phyloP scores from a whole-genome alignment of 2,797 vertebrate genomes.

The Ataeniobius toweri region DNA sequence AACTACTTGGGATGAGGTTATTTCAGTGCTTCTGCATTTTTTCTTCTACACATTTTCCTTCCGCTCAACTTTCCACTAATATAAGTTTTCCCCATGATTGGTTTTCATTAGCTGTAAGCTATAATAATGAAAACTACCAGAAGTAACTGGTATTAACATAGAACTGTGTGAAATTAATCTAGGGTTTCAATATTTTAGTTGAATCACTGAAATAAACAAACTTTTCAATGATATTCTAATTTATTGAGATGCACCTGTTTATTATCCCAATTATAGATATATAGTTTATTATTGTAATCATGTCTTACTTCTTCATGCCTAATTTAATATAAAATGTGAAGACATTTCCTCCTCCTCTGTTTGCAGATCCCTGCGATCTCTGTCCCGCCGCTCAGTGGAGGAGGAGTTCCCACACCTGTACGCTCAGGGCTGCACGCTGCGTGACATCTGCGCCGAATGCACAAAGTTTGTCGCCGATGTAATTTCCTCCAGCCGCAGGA shows the following conservation, averaged over 20 bases:
- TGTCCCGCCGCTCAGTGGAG: constrained; percentile 86
- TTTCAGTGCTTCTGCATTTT: background rate
- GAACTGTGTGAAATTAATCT: background rate
- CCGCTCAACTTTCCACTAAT: background rate
- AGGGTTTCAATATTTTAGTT: background rate
- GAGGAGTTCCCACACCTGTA: constrained; percentile 95
- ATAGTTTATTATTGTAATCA: background rate
- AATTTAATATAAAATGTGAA: background rate
- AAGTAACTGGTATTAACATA: background rate
- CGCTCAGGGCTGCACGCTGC: constrained; percentile 87
- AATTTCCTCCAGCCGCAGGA: constrained; percentile 91
- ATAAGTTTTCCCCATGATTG: background rate
- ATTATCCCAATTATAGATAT: background rate
- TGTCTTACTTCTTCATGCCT: background rate
- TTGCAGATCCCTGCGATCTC: constrained; percentile 84
- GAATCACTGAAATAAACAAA: background rate
- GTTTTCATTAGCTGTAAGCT: background rate
- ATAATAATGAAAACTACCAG: background rate
- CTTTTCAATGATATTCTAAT: background rate
- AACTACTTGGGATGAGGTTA: background rate
- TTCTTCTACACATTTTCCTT: background rate
- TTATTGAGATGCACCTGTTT: background rate
- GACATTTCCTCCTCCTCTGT: background rate
- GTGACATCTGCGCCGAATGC: constrained; percentile 90
- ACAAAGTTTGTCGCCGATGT: constrained; percentile 90